These are phyloP conservation scores for Epinotia bilunana DNA, from an alignment of 2,888 invertebrate genomes.

Conservation along the genomic window DNA sequence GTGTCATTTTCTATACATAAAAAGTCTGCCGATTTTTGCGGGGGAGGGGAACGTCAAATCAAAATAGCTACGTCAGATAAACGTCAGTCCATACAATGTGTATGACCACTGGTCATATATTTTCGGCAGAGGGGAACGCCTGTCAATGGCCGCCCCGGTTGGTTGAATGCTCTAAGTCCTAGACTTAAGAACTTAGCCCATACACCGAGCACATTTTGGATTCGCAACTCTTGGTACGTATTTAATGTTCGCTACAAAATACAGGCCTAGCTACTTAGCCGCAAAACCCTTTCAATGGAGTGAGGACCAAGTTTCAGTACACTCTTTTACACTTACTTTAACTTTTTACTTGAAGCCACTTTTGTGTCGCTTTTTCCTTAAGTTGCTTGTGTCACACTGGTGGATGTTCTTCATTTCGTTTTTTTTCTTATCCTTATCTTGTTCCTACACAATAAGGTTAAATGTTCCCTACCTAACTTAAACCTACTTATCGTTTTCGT, in stretches of 20 bases:
- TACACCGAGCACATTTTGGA: no score
- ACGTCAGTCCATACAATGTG: no score
- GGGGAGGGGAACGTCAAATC: no score
- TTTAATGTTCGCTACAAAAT: background rate
- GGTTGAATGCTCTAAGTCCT: no score
- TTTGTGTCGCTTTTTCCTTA: conserved; percentile 28
- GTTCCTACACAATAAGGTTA: background rate
- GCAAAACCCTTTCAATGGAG: conserved; percentile 31
- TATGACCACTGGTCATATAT: no score
- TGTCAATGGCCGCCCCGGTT: no score
- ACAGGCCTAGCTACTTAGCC: conserved; percentile 8
- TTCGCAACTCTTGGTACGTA: background rate
- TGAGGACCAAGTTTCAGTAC: conserved; percentile 19
- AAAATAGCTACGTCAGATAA: no score
- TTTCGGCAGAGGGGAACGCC: no score
- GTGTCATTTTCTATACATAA: no score
- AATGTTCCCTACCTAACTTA: background rate
- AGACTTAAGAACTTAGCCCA: no score
- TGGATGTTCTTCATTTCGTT: background rate
- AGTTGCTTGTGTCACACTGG: background rate
- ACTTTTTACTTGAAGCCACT: conserved; percentile 33
- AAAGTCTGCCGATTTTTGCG: no score
- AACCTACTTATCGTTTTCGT: no score
- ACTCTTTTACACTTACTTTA: conserved; percentile 33
- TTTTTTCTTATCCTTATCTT: background rate